Conservation (phyloP, 2,113 vertebrate genomes). For the Pterocles gutturalis region DNA sequence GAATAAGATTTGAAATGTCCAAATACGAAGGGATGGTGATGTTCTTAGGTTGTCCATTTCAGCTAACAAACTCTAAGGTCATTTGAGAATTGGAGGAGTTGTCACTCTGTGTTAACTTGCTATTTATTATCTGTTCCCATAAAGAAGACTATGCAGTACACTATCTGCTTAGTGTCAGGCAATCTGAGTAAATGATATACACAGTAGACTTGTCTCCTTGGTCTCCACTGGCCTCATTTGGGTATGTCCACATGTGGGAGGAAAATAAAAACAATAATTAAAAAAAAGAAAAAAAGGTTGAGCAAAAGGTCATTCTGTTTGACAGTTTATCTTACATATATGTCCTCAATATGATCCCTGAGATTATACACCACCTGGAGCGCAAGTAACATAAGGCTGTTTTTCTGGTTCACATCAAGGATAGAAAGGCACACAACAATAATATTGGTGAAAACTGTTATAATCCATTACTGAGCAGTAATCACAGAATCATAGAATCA, state of each 20-base stretch:
- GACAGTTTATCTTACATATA: neutral
- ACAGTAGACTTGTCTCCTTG: neutral
- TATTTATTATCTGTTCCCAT: neutral
- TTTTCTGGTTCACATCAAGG: neutral
- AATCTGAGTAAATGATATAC: neutral
- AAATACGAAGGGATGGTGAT: neutral
- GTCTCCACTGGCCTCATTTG: neutral
- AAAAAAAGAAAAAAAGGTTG: accelerated
- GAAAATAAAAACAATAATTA: neutral
- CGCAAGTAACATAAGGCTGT: neutral
- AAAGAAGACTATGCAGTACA: neutral
- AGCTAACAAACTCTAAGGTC: neutral
- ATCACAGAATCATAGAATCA: no score
- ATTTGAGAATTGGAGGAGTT: neutral
- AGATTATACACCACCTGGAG: accelerated
- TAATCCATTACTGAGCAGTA: neutral
- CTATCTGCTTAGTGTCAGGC: neutral
- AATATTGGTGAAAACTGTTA: neutral
- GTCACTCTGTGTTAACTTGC: neutral
- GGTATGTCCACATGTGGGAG: neutral
- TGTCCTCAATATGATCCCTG: neutral
- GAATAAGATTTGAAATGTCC: neutral
- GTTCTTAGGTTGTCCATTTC: neutral
- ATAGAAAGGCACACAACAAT: neutral
- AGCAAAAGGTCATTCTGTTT: accelerated